Evolutionary conservation across 2,797 vertebrate genomes (phyloP), one percentile per base, ranked within the genome.

Genomic region (Etheostoma nigrum): DNA sequence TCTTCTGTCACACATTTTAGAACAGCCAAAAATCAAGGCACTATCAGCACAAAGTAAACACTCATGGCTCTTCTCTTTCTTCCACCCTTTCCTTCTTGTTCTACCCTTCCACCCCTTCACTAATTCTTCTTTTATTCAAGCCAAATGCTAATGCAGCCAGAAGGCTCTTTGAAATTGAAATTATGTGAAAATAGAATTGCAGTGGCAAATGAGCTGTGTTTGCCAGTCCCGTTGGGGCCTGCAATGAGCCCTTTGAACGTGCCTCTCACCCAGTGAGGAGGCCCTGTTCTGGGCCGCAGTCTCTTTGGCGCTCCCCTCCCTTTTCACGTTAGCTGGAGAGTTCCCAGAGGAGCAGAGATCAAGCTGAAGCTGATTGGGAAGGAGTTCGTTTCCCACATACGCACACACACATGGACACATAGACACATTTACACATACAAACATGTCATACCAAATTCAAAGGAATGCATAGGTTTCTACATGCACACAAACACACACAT

Each of bases 101-200:
- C 66, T 78, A 80, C 73, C 84, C 83, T 75, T 73, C 66, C 65
- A 72, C 77, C 76, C 83, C 71, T 84, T 78, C 75, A 47, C 81
- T 72, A 70, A 80, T 85, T 76, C 79, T 64, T 84, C 90, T 89
- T 91, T 91, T 90, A 91, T 93, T 84, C 52, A 47, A 82, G 85
- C 85, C 70, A 82, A 91, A 92, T 91, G 88, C 89, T 94, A 95
- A 95, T 95, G 86, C 80, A 75, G 85, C 83, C 79, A 90, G 87
- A 84, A 84, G 78, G 78, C 86, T 80, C 94, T 95, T 95, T 95
- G 94, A 95, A 94, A 95, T 95, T 95, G 92, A 95, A 95, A 95
- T 95, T 79, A 94, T 93, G 90, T 90, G 88, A 92, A 94, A 93
- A 94, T 94, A 90, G 93, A 94, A 93, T 93, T 84, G 88, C 88